Evolutionary conservation across 2,113 vertebrate species (phyloP).

Genomic region (Sceloporus undulatus): DNA sequence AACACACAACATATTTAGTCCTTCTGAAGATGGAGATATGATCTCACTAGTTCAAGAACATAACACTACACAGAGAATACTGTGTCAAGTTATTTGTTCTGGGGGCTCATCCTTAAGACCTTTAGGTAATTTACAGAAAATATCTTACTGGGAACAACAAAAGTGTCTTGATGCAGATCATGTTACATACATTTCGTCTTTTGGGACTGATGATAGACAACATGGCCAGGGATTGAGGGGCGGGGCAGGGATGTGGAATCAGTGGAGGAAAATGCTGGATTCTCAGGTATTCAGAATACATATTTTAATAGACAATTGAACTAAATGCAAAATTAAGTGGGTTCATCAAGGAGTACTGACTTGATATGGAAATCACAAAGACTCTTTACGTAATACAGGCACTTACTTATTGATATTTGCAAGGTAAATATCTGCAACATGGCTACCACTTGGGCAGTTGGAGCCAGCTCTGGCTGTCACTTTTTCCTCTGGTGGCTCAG

Average conservation of each 20-base stretch:
- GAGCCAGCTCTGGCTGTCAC: slow-evolving; percentile 91
- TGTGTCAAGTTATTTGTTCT: background rate
- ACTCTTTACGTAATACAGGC: slow-evolving; percentile 1
- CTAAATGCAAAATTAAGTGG: background rate
- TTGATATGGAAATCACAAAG: background rate
- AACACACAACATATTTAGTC: background rate
- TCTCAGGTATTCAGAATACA: background rate
- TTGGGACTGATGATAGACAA: background rate
- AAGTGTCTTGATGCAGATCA: background rate
- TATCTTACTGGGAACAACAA: background rate
- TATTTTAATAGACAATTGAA: background rate
- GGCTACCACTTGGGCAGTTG: slow-evolving; percentile 92
- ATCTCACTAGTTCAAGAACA: background rate
- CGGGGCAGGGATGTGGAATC: background rate
- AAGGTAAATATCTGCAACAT: slow-evolving; percentile 97
- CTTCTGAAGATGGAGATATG: background rate
- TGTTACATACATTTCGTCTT: background rate
- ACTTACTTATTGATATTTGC: slow-evolving; percentile 99
- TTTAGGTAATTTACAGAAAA: background rate
- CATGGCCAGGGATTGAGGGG: no score
- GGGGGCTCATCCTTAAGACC: background rate
- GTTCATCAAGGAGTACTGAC: background rate
- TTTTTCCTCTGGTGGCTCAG: slow-evolving; percentile 90
- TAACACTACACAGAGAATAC: background rate
- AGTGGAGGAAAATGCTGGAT: background rate